Evolutionary conservation across 2,888 invertebrate species (phyloP), one percentile per base, ranked within the genome.

Genomic region (Epinotia nisella): DNA sequence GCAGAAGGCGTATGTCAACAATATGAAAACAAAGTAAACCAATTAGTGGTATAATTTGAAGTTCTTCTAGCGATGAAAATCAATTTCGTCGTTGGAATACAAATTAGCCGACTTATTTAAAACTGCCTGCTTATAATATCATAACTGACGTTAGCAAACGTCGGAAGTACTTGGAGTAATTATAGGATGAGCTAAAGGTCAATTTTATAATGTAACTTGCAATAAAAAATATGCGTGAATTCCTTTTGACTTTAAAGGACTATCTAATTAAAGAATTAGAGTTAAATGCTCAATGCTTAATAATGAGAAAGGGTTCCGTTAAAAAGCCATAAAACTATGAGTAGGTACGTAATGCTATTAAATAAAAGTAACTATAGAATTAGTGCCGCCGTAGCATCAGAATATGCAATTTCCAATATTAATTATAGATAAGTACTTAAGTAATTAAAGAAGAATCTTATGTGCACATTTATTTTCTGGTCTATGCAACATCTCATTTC

Each of bases 241-340:
- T 77, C 78, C 81, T 83, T 79, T 83, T 79, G 75, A 80, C 76
- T 82, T 78, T 78, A 80, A 81, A 75, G 81, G 70, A 75, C 83
- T 88, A 89, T 75, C 83, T 88, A 89, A 90, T 91, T 90, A 85
- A 84, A 80, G 83, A 88, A 89, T 90, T 89, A 88, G 84, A 85
- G 73, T 82, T 87, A 85, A 81, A 87, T 77, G 78, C 83, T 81
- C 78, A 83, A 82, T 83, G 80, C 81, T 79, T 85, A 83, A 83
- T 61, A 24, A 71, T 51, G 21, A 67, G 61, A 53, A 41, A 51
- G 17, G 58, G 58, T 69, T 62, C 60, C 53, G 35, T 74, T 65
- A 65, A 70, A 70, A n/a, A 39, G 66, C 24, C 39, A 51, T 64
- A 64, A 62, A 64, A 73, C 45, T 62, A 35, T 17, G 1, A 19